phyloP scores from a whole-genome alignment of 2,113 vertebrate species.

The Phoenicopterus ruber region DNA sequence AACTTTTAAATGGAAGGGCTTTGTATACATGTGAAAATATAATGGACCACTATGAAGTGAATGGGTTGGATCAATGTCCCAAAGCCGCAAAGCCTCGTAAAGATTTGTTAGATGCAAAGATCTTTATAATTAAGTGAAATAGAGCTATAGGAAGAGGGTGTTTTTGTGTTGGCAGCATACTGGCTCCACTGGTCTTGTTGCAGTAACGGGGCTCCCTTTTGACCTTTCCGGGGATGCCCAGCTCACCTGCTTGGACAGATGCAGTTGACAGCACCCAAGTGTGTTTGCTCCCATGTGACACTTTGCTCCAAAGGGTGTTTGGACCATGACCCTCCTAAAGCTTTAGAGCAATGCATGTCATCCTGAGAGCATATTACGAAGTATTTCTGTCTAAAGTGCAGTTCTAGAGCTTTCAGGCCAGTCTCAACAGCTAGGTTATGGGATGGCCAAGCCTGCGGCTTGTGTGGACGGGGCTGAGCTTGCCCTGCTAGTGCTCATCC shows the following conservation, averaged over 20 bases:
- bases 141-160: background rate
- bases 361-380: background rate
- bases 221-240: background rate
- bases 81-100: background rate
- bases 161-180: background rate
- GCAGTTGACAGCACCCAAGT: background rate
- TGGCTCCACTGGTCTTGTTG: background rate
- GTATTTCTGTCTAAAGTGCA: background rate
- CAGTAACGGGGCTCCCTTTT: background rate
- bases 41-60: background rate
- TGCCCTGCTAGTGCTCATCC: background rate
- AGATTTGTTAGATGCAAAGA: background rate
- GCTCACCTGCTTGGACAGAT: background rate
- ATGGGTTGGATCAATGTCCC: background rate
- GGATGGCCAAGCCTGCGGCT: background rate
- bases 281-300: background rate
- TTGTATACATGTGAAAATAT: background rate
- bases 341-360: background rate
- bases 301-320: background rate
- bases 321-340: background rate
- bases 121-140: background rate
- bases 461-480: background rate
- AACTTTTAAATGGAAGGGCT: background rate
- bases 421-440: too few relatives aligned
- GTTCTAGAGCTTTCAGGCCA: background rate